A percentile compares a stretch with the other conserved stretches of the same genome.
Conservation (phyloP, 2,113 vertebrate genomes). For the Brachypteracias leptosomus region DNA sequence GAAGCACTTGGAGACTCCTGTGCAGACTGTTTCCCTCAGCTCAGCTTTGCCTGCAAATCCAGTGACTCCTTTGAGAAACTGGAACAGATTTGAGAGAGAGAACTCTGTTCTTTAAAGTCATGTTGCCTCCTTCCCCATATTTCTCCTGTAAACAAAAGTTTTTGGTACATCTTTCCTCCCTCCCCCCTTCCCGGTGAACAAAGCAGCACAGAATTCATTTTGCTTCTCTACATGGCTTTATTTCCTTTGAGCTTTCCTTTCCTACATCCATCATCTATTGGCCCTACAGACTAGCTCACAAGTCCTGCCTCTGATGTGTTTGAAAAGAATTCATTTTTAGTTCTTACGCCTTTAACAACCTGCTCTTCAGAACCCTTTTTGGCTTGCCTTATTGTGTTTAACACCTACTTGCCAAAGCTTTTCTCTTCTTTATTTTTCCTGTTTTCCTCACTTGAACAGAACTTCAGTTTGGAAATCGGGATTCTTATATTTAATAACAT, state of each 20-base stretch:
- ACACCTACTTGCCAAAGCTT: constrained; percentile 37
- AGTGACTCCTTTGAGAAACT: constrained; percentile 6
- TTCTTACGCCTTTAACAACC: constrained; percentile 33
- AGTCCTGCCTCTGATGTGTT: constrained; percentile 55
- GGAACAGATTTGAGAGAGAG: background rate
- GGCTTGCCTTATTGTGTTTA: constrained; percentile 43
- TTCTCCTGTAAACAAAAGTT: constrained; percentile 40
- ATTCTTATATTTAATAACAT: background rate
- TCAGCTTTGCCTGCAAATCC: background rate
- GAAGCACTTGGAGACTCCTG: background rate
- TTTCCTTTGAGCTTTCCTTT: constrained; percentile 55
- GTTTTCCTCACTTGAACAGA: constrained; percentile 11
- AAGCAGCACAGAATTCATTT: constrained; percentile 37
- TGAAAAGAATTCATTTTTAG: constrained; percentile 57
- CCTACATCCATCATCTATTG: constrained; percentile 24
- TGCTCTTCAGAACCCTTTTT: constrained; percentile 29
- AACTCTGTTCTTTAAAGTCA: background rate
- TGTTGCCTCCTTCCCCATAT: background rate
- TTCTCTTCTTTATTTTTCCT: background rate
- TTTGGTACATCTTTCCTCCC: background rate
- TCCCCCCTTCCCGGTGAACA: background rate
- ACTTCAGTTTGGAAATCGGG: background rate
- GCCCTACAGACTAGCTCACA: constrained; percentile 39
- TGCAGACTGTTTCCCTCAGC: background rate
- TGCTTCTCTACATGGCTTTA: constrained; percentile 6